These are phyloP conservation scores for Anthoscopus minutus DNA, from an alignment of 2,113 vertebrate genomes.

Conservation along the genomic window DNA sequence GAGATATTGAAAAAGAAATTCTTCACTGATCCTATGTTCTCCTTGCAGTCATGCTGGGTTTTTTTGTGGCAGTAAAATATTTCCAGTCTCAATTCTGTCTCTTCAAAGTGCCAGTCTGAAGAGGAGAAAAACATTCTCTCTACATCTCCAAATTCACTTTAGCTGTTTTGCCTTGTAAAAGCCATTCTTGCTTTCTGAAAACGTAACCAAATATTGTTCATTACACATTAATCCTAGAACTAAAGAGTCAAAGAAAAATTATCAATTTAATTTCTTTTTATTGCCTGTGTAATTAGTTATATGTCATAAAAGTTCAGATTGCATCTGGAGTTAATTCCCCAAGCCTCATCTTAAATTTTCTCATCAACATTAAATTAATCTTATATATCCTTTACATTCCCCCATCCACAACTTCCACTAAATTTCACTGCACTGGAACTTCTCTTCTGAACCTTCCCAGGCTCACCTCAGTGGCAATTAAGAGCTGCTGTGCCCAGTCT, in stretches of 20 bases:
- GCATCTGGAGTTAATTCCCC: conserved; percentile 45
- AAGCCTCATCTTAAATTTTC: conserved; percentile 19
- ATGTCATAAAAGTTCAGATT: conserved; percentile 53
- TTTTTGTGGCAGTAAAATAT: background rate
- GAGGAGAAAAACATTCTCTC: background rate
- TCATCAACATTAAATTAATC: conserved; percentile 45
- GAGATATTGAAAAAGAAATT: background rate
- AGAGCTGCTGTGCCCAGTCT: background rate
- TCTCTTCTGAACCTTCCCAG: background rate
- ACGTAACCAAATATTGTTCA: background rate
- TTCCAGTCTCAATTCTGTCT: background rate
- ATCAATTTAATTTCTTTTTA: conserved; percentile 48
- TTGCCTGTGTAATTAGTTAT: conserved; percentile 47
- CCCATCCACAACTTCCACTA: background rate
- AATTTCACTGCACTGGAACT: background rate
- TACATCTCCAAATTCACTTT: background rate
- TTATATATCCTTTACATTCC: conserved; percentile 1
- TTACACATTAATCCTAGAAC: background rate
- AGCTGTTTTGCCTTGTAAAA: background rate
- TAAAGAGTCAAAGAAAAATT: conserved; percentile 14
- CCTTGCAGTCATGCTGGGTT: background rate
- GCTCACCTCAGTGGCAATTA: background rate
- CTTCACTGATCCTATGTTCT: background rate
- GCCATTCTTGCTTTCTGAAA: background rate
- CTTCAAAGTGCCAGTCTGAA: background rate